Evolutionary conservation across 2,888 invertebrate species (phyloP), one percentile per base, ranked within the genome.

Genomic region (Dasypogon diadema): DNA sequence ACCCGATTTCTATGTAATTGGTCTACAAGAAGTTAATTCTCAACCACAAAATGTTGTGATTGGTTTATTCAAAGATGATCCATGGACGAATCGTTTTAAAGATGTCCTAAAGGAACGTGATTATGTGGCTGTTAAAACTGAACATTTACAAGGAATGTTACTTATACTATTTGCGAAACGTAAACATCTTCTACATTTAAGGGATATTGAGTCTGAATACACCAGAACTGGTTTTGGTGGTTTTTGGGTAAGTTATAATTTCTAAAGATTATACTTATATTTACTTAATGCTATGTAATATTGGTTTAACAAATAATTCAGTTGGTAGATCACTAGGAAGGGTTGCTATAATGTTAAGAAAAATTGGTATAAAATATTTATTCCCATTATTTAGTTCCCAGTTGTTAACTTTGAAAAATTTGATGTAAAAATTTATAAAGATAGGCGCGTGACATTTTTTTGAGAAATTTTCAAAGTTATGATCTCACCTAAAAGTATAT

Each of bases 211-310:
- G 84, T 91, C 93, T 1, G 92, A 94, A 82, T 94, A 93, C 81
- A 97, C 97, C 0, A 92, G 93, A 81, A 96, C 97, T 74, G 98
- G 98, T 1, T 89, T 97, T 77, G 93, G 93, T 26, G 98, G 97
- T 74, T 91, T 95, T 87, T 97, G 97, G 97, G 96, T 95, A 87
- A 70, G 70, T 70, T 18, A 21, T 30, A 10, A 21, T n/a, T n/a
- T n/a, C n/a, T n/a, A n/a, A n/a, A n/a, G n/a, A n/a, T n/a, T n/a
- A n/a, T n/a, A n/a, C n/a, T n/a, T n/a, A n/a, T n/a, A n/a, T n/a
- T n/a, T n/a, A n/a, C n/a, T n/a, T n/a, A n/a, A n/a, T n/a, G n/a
- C n/a, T n/a, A n/a, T n/a, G n/a, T n/a, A n/a, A n/a, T n/a, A n/a
- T n/a, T n/a, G n/a, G n/a, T n/a, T n/a, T n/a, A n/a, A n/a, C n/a